Conservation (phyloP, 2,888 invertebrate species). For the Apodemia hepburni region DNA sequence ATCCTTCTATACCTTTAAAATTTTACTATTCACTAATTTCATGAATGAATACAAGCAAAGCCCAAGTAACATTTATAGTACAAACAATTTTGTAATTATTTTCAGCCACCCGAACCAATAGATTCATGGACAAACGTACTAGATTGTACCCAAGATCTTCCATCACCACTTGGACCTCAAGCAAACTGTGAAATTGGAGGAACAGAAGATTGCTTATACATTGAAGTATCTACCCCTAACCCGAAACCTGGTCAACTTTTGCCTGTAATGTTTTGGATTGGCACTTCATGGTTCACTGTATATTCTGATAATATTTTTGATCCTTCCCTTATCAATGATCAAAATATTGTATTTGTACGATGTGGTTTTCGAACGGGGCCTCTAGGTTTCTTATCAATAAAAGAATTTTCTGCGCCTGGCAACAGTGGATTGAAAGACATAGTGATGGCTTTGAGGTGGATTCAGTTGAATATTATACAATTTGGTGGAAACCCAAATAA, state of each 20-base stretch:
- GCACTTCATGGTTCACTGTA: slow-evolving; percentile 51
- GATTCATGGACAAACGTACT: too few species aligned
- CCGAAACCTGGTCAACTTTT: slow-evolving; percentile 49
- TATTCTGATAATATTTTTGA: slow-evolving; percentile 52
- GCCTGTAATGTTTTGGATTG: slow-evolving; percentile 77
- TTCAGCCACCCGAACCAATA: too few species aligned
- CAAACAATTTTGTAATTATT: too few species aligned
- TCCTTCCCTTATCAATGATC: slow-evolving; percentile 50
- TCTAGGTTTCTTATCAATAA: slow-evolving; percentile 68
- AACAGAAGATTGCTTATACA: slow-evolving; percentile 68
- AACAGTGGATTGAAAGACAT: slow-evolving; percentile 71
- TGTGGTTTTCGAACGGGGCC: slow-evolving; percentile 68
- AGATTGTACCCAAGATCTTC: too few species aligned
- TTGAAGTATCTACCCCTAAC: slow-evolving; percentile 59
- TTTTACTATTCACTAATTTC: too few species aligned
- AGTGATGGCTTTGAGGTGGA: slow-evolving; percentile 66
- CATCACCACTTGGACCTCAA: too few species aligned
- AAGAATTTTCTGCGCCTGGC: slow-evolving; percentile 64
- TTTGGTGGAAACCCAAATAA: slow-evolving; percentile 71
- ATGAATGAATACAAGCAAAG: too few species aligned
- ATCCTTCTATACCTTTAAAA: too few species aligned
- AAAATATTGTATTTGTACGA: slow-evolving; percentile 60
- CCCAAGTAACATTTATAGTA: too few species aligned
- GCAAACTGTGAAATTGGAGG: slow-evolving; percentile 36
- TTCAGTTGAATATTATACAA: slow-evolving; percentile 56